Percentiles rank a stretch among this genome's conserved stretches.
Evolutionary conservation across 2,113 vertebrate genomes (phyloP).

Genomic region (Osmerus eperlanus): DNA sequence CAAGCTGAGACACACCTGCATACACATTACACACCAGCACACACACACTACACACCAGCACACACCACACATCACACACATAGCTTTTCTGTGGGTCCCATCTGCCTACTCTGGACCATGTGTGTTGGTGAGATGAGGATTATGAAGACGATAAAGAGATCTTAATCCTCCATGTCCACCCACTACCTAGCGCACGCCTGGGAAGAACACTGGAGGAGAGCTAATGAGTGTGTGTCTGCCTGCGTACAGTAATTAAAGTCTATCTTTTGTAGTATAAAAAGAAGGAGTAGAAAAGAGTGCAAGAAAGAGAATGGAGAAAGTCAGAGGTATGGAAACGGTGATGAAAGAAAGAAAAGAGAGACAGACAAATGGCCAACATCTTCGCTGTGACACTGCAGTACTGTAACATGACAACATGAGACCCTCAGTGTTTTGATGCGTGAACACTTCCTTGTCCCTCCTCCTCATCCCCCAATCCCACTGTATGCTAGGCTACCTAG

Average conservation of each 20-base stretch:
- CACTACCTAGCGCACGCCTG: background rate
- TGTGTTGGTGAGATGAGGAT: background rate
- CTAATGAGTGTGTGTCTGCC: background rate
- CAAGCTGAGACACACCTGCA: background rate
- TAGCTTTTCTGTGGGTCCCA: conserved; percentile 50
- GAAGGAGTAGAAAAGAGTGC: background rate
- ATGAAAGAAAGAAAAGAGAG: background rate
- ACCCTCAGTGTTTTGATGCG: too few relatives aligned
- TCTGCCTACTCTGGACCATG: conserved; percentile 47
- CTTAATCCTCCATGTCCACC: background rate
- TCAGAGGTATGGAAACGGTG: background rate
- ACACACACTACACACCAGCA: background rate
- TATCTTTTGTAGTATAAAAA: background rate
- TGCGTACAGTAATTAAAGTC: background rate
- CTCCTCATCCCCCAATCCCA: too few relatives aligned
- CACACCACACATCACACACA: background rate
- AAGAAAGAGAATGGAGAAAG: background rate
- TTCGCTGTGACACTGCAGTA: background rate
- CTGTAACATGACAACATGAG: too few relatives aligned
- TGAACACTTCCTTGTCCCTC: too few relatives aligned
- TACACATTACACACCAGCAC: background rate
- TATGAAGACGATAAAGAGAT: background rate
- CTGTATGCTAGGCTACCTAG: too few relatives aligned
- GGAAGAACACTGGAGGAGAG: background rate
- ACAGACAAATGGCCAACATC: background rate